Base-by-base conservation (phyloP, 53 echinoderm and acorn worm species). In the Pentamera pediparva region DNA sequence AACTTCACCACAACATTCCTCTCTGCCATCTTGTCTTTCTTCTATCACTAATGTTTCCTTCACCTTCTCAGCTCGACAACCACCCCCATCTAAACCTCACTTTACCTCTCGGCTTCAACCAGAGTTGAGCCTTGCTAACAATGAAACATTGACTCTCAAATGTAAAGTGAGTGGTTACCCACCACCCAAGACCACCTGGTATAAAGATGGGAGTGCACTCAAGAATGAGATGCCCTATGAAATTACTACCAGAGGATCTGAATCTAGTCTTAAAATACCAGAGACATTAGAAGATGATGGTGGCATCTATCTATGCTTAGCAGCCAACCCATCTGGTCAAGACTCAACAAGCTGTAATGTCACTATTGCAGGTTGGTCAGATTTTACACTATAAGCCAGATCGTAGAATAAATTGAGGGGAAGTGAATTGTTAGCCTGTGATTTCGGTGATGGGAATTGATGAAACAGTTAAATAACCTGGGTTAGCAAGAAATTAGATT, bases 131-230 rank as follows among this genome's bases (percentile, higher is more conserved):
- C 81, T 89, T 19, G 32, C 38, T 3, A 69, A 73, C 47, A 85
- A 83, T 15, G 65, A 89, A 30, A 80, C 83, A 33, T 78, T 89
- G 22, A 26, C 75, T 51, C 76, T 89, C 19, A 70, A 83, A 70
- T 83, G 83, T 63, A 83, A 86, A 6, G 84, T 93, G 39, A 76
- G 86, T 0, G 94, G 94, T 2, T 69, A 81, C 45, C 94, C 94
- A n/a, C 61, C 77, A 0, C 94, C 94, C 5, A 72, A 74, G 43
- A 83, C 89, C 57, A 77, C 80, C 1, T 93, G 94, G 94, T 93
- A 78, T 59, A 85, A 90, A 73, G 84, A 93, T 52, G 87, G 81
- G 28, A 39, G 61, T 13, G 76, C 84, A 7, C 70, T 92, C 8
- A 60, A 52, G 21, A 80, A 60, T 36, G 67, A 80, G 49, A 76